Conservation (phyloP, 1,140 invertebrate genomes). For the Alviniconcha marisindica region DNA sequence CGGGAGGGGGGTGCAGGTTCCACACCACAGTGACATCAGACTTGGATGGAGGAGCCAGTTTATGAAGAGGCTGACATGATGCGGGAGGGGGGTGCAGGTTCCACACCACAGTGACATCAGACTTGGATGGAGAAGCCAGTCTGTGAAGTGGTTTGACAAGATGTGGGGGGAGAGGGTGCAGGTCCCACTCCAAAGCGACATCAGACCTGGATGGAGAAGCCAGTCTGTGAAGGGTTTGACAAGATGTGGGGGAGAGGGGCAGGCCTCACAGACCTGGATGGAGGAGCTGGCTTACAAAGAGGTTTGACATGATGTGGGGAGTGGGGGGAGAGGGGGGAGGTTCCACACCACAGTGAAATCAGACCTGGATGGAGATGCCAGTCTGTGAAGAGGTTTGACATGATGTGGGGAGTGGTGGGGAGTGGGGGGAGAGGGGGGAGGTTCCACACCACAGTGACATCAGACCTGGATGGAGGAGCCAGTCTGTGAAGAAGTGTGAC, state of each 20-base stretch:
- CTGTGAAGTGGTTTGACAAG: no score
- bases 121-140: no score
- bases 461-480: not conserved
- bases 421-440: not conserved
- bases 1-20: not conserved
- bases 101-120: no score
- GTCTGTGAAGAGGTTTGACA: not conserved
- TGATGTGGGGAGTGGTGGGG: not conserved
- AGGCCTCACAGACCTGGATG: conserved; percentile 74
- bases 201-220: no score
- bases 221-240: not conserved
- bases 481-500: conserved; percentile 28
- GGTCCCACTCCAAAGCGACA: no score
- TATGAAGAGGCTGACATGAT: no score
- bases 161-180: not conserved
- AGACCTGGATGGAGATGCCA: not conserved
- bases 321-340: no score
- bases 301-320: not conserved
- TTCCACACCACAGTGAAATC: not conserved
- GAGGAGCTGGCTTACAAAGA: not conserved
- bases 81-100: no score
- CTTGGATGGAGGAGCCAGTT: no score
- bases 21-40: no score
- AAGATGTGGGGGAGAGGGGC: conserved; percentile 71
- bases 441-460: not conserved